phyloP scores from a whole-genome alignment of 2,113 vertebrate species.

The Rhabdornis inornatus region DNA sequence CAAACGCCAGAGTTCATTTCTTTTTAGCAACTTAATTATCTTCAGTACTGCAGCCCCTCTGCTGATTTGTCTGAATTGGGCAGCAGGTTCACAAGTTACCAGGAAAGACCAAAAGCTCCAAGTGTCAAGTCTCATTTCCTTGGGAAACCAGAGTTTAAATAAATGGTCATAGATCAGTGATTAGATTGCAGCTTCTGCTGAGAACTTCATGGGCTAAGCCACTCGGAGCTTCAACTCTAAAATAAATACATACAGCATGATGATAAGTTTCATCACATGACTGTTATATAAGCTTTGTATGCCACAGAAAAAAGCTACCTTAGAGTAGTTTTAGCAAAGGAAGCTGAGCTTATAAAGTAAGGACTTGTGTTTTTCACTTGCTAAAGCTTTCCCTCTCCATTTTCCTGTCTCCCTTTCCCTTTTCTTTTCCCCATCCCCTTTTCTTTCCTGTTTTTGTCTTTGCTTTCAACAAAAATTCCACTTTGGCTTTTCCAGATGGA shows the following conservation, averaged over 20 bases:
- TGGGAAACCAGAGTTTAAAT: neutral
- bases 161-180: neutral
- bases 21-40: neutral
- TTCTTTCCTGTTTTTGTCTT: neutral
- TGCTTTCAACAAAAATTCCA: constrained; percentile 31
- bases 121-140: neutral
- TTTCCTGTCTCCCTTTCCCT: neutral
- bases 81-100: neutral
- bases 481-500: constrained; percentile 27
- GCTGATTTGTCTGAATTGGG: neutral
- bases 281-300: neutral
- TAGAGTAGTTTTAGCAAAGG: neutral
- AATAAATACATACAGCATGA: neutral
- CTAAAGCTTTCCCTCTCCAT: neutral
- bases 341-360: neutral
- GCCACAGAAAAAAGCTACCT: neutral
- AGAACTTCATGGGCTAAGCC: neutral
- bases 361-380: neutral
- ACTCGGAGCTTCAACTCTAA: neutral
- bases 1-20: neutral
- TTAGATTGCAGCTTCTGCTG: neutral
- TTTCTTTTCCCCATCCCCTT: neutral
- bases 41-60: neutral
- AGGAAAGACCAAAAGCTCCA: neutral
- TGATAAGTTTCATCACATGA: neutral